These are phyloP conservation scores for Prionace glauca DNA, from an alignment of 2,797 vertebrate species.

Conservation along the genomic window DNA sequence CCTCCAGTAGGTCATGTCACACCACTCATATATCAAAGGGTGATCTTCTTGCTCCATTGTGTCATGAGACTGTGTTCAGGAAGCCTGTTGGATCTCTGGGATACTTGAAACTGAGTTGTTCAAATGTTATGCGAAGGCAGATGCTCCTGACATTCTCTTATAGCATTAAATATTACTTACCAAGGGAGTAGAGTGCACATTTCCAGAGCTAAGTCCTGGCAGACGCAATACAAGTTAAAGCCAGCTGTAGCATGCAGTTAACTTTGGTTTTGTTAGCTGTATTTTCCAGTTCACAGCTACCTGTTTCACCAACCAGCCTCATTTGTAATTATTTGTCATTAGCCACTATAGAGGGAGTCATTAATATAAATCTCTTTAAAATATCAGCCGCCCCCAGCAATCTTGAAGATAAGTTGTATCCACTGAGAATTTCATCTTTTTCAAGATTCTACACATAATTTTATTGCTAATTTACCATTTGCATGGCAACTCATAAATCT, in stretches of 20 bases:
- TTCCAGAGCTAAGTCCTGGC: background rate
- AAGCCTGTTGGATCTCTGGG: background rate
- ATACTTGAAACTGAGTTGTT: background rate
- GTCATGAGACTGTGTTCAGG: background rate
- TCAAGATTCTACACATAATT: background rate
- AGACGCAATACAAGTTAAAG: background rate
- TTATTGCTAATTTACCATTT: background rate
- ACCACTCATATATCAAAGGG: background rate
- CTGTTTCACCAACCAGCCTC: background rate
- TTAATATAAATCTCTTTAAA: constrained; percentile 1
- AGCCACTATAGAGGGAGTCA: background rate
- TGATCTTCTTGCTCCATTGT: background rate
- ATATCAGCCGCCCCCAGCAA: background rate
- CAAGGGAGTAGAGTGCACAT: background rate
- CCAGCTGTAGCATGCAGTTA: background rate
- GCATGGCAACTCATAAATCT: background rate
- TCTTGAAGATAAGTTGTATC: constrained; percentile 10
- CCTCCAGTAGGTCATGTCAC: background rate
- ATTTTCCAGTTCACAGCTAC: background rate
- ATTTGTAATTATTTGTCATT: constrained; percentile 17
- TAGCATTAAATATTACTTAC: background rate
- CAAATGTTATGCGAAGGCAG: background rate
- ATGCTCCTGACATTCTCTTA: background rate
- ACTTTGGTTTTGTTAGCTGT: background rate
- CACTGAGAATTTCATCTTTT: background rate